A percentile compares a stretch with the other conserved stretches of the same genome.
These are phyloP conservation scores for Leucophenga maculata DNA, from an alignment of 2,888 invertebrate species.

Conservation along the genomic window DNA sequence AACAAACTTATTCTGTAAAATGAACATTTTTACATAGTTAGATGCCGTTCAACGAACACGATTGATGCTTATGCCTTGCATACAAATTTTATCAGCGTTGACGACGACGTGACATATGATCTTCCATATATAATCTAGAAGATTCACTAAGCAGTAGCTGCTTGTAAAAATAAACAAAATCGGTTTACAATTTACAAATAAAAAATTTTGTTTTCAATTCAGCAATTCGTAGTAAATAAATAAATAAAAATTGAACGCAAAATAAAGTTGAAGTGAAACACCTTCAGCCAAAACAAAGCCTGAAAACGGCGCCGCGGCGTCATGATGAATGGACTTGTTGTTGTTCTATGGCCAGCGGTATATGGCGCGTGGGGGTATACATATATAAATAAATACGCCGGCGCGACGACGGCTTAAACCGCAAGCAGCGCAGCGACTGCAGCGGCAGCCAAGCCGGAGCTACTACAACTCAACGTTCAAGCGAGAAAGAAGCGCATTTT, in stretches of 20 bases:
- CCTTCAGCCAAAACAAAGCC: constrained; percentile 12
- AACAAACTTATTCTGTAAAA: too few species aligned
- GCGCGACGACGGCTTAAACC: too few species aligned
- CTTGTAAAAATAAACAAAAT: constrained; percentile 9
- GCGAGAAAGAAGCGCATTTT: constrained; percentile 56
- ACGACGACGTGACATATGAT: too few species aligned
- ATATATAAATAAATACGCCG: too few species aligned
- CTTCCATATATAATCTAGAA: too few species aligned
- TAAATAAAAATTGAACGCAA: constrained; percentile 4
- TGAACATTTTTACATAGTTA: too few species aligned
- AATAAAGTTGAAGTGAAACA: not conserved
- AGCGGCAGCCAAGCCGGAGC: constrained; percentile 36
- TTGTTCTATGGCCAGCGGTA: not conserved
- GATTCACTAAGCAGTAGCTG: too few species aligned
- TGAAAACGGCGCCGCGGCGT: not conserved
- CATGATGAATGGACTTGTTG: constrained; percentile 20
- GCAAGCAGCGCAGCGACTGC: not conserved
- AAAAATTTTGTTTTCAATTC: not conserved
- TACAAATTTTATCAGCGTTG: too few species aligned
- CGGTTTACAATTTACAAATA: not conserved
- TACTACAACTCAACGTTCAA: constrained; percentile 47
- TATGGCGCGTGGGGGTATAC: too few species aligned
- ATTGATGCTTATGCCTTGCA: too few species aligned
- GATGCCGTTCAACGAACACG: too few species aligned
- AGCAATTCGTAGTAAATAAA: too few species aligned